phyloP scores from a whole-genome alignment of 2,888 invertebrate species.

The Ellobium chinense region DNA sequence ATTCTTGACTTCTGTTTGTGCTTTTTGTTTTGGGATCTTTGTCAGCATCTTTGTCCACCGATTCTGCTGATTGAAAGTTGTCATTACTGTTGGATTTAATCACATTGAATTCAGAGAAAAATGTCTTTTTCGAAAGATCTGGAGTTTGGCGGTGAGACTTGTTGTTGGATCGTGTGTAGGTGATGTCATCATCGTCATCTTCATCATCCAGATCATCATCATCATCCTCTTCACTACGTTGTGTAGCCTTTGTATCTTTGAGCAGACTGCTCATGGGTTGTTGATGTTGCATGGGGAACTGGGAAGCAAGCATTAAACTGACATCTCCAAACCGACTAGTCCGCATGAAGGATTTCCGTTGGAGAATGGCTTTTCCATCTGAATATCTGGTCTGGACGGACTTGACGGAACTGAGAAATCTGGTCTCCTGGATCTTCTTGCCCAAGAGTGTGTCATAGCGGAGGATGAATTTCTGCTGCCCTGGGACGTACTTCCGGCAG shows the following conservation, averaged over 20 bases:
- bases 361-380: conserved; percentile 42
- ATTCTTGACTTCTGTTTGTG: neutral
- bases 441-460: neutral
- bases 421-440: neutral
- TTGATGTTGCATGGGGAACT: no score
- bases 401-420: conserved; percentile 45
- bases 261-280: no score
- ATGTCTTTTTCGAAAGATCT: no score
- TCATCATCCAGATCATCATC: no score
- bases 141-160: no score
- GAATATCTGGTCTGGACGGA: conserved; percentile 56
- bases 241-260: no score
- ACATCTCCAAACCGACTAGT: conserved; percentile 41
- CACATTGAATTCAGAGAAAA: no score
- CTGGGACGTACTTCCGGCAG: neutral
- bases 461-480: neutral
- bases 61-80: no score
- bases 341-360: conserved; percentile 27
- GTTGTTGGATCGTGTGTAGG: no score
- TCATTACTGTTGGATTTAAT: neutral
- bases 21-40: neutral
- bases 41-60: no score
- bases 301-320: neutral
- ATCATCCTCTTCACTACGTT: no score
- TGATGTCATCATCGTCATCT: no score